phyloP scores from a whole-genome alignment of 1,140 invertebrate species.

The Dreissena rostriformis region DNA sequence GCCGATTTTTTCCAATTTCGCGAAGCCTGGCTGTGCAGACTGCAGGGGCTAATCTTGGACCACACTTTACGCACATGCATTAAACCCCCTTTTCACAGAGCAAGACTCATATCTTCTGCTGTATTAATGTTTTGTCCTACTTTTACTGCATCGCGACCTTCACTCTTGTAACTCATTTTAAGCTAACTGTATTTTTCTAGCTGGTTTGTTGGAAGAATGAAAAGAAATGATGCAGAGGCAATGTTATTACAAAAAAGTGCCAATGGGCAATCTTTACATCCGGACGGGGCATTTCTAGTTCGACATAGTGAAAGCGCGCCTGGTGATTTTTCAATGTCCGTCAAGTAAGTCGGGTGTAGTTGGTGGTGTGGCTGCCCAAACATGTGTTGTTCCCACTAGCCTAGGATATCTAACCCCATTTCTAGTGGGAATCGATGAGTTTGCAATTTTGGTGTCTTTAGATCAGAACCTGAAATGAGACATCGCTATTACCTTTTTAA shows the following conservation, averaged over 20 bases:
- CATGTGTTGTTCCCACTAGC: constrained; percentile 1
- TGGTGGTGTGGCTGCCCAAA: not conserved
- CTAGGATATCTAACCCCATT: not conserved
- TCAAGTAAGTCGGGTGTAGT: constrained; percentile 88
- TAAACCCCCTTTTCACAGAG: no score
- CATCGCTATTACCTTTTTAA: no score
- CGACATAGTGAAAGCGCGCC: constrained; percentile 99
- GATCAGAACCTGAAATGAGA: no score
- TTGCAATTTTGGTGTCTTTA: no score
- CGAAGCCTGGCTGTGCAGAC: no score
- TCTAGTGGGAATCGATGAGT: no score
- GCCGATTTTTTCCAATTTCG: no score
- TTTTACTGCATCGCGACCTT: no score
- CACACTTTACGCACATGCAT: no score
- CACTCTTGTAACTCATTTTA: not conserved
- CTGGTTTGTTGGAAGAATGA: constrained; percentile 99
- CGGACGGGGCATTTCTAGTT: constrained; percentile 98
- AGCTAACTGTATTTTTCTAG: constrained; percentile 69
- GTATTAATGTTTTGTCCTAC: no score
- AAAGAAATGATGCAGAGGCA: constrained; percentile 97
- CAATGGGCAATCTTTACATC: constrained; percentile 80
- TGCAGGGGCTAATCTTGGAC: no score
- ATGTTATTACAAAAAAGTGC: constrained; percentile 91
- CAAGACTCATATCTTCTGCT: no score
- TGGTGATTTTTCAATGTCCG: constrained; percentile 99